A percentile compares a stretch with the other conserved stretches of the same genome.
phyloP scores from a whole-genome alignment of 2,888 invertebrate species.

The Sarcophaga rosellei region DNA sequence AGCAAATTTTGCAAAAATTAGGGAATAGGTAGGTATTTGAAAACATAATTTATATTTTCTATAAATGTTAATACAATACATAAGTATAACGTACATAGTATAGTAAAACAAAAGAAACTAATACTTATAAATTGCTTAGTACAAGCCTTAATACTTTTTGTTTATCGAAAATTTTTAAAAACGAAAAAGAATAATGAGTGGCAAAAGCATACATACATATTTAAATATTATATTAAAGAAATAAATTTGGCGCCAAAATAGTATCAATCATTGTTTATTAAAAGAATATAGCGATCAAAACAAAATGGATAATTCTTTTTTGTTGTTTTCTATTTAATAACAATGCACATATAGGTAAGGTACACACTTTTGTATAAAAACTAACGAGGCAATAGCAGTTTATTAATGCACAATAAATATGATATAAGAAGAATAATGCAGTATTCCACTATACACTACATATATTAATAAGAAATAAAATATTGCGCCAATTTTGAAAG shows the following conservation, averaged over 20 bases:
- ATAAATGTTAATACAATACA: too few relatives aligned
- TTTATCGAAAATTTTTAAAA: not conserved
- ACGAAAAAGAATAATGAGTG: not conserved
- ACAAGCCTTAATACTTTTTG: too few relatives aligned
- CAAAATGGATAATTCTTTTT: conserved; percentile 44
- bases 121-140: too few relatives aligned
- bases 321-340: not conserved
- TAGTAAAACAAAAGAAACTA: not conserved
- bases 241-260: conserved; percentile 44
- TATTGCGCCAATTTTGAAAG: too few relatives aligned
- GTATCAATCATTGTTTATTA: not conserved
- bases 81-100: too few relatives aligned
- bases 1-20: too few relatives aligned
- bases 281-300: conserved; percentile 57
- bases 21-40: too few relatives aligned
- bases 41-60: too few relatives aligned
- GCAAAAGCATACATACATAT: not conserved
- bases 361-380: not conserved
- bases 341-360: too few relatives aligned
- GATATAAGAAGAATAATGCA: not conserved
- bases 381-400: not conserved
- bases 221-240: not conserved
- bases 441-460: not conserved
- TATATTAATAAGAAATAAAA: too few relatives aligned
- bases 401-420: not conserved